Evolutionary conservation across 92 coral and sea anemone genomes (phyloP).

Genomic region (Phenganax subtilis): DNA sequence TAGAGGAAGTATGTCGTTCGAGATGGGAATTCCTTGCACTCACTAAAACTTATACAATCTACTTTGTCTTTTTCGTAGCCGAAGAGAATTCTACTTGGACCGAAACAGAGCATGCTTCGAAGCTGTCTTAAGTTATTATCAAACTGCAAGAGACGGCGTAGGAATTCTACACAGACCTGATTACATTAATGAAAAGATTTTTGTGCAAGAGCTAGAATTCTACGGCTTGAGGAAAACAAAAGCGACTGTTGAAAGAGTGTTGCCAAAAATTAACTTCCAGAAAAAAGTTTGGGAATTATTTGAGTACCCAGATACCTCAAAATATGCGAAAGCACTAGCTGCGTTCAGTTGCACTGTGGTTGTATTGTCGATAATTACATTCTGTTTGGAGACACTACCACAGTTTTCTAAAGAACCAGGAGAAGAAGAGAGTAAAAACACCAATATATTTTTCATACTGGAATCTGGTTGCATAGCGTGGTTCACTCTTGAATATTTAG

Average conservation of each 20-base stretch:
- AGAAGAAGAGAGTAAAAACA: background rate
- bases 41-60: too few relatives aligned
- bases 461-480: constrained; percentile 49
- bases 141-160: constrained; percentile 38
- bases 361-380: constrained; percentile 68
- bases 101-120: constrained; percentile 82
- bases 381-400: constrained; percentile 85
- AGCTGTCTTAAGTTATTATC: constrained; percentile 79
- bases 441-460: constrained; percentile 5
- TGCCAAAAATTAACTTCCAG: constrained; percentile 15
- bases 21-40: too few relatives aligned
- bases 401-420: constrained; percentile 38
- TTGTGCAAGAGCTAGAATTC: constrained; percentile 71
- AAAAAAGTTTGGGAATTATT: background rate
- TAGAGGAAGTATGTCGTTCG: too few relatives aligned
- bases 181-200: constrained; percentile 68
- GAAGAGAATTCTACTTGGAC: constrained; percentile 72
- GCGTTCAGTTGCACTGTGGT: constrained; percentile 61
- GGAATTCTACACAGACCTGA: constrained; percentile 77
- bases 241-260: constrained; percentile 41
- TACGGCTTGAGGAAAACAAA: constrained; percentile 67
- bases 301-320: constrained; percentile 11
- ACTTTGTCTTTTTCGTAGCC: too few relatives aligned
- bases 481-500: constrained; percentile 48
- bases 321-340: constrained; percentile 47